Evolutionary conservation across 2,888 invertebrate species (phyloP), one percentile per base, ranked within the genome.

Genomic region (Diarsia rubi): DNA sequence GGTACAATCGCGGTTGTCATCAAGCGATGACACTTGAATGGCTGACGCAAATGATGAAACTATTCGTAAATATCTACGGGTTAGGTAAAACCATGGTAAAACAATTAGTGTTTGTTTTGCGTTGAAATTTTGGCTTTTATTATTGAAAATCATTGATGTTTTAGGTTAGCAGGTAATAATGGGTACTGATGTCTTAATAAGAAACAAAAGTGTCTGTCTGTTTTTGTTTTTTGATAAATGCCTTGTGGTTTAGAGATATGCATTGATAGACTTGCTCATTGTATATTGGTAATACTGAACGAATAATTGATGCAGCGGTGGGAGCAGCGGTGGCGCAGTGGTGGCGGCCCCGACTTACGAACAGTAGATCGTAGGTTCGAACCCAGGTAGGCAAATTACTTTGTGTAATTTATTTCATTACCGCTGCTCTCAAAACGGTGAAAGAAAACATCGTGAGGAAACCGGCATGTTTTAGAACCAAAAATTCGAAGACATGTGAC

Each of bases 31-130:
- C 75, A 78, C 77, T 86, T 84, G 70, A 77, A 79, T 82, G 75
- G 77, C 24, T 86, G 83, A 83, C 85, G 88, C 69, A 75, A 79
- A 81, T 73, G 69, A 82, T 71, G 66, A 75, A 75, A 82, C 78
- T 72, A 81, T 74, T 81, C 31, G 69, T 70, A 79, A 83, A 73
- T 81, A 59, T 45, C 1, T 59, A 31, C 16, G 45, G 54, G 57
- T 80, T 83, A 81, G 66, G 66, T 67, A 69, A 79, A 73, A 81
- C 67, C 64, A 79, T 83, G 66, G 66, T 67, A 69, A 79, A 73
- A 81, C 67, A 68, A 79, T 83, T 57, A 60, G 44, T 73, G 59
- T 73, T 83, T 79, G 54, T 79, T 62, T 62, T 69, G 42, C 2
- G 3, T 19, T 52, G 59, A 49, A 1, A 59, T 44, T 57, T 54